Percentiles rank a stretch among this genome's conserved stretches.
phyloP scores from a whole-genome alignment of 2,888 invertebrate genomes.

The Tetanocera ferruginea region DNA sequence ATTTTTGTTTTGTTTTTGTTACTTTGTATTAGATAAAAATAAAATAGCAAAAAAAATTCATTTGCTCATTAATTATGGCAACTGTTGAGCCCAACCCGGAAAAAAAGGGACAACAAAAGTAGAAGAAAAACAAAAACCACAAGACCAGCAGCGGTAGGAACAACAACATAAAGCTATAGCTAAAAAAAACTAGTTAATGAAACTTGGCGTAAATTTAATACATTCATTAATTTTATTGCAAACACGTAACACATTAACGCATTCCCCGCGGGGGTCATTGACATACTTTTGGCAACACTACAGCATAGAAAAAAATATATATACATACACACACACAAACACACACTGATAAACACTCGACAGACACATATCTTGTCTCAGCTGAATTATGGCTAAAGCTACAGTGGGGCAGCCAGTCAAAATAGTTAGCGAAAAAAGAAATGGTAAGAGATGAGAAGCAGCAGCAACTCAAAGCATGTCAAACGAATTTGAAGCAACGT shows the following conservation, averaged over 20 bases:
- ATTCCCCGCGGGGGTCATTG: constrained; percentile 51
- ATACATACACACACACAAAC: background rate
- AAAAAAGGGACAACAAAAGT: background rate
- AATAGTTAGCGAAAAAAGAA: too few relatives aligned
- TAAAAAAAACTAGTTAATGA: background rate
- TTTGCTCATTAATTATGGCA: constrained; percentile 22
- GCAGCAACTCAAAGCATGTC: too few relatives aligned
- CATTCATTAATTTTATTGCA: constrained; percentile 50
- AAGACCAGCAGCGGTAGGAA: too few relatives aligned
- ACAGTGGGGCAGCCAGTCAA: too few relatives aligned
- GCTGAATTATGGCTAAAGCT: too few relatives aligned
- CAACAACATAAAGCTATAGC: background rate
- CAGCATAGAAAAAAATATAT: too few relatives aligned
- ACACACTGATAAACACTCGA: background rate
- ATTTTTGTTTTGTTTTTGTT: too few relatives aligned
- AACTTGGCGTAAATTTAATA: constrained; percentile 38
- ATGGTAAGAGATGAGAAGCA: too few relatives aligned
- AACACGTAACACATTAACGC: constrained; percentile 46
- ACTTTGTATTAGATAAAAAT: too few relatives aligned
- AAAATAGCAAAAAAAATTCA: background rate
- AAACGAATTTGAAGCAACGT: too few relatives aligned
- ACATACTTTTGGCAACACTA: constrained; percentile 39
- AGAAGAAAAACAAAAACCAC: background rate
- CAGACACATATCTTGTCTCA: background rate
- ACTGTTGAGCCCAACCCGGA: background rate